A percentile compares a stretch with the other conserved stretches of the same genome.
phyloP scores from a whole-genome alignment of 1,140 invertebrate species.

The Zaprionus gabonicus region DNA sequence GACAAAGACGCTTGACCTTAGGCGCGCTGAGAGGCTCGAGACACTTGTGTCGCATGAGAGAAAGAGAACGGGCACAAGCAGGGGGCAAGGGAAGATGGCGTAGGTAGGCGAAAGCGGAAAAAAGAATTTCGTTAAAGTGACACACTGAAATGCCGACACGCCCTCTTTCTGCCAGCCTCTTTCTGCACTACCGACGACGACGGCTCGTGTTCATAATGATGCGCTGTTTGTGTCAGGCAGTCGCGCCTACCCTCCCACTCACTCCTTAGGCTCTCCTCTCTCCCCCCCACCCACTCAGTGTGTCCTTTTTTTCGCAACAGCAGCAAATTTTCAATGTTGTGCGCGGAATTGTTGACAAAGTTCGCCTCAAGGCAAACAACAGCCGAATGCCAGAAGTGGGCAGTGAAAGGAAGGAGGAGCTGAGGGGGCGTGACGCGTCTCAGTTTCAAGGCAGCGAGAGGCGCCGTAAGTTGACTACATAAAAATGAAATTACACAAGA shows the following conservation, averaged over 20 bases:
- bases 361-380: conserved; percentile 79
- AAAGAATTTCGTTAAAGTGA: conserved; percentile 68
- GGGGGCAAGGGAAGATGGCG: conserved; percentile 24
- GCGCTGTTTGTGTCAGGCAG: conserved; percentile 32
- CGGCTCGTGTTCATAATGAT: conserved; percentile 20
- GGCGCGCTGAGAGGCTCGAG: conserved; percentile 54
- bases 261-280: background rate
- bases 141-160: conserved; percentile 58
- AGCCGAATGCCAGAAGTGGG: conserved; percentile 18
- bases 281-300: background rate
- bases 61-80: background rate
- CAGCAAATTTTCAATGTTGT: conserved; percentile 78
- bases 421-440: conserved; percentile 21
- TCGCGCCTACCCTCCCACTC: background rate
- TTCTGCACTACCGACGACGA: background rate
- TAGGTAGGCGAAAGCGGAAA: conserved; percentile 13
- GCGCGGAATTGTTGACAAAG: conserved; percentile 81
- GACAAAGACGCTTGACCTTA: conserved; percentile 81
- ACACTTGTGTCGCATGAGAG: conserved; percentile 36
- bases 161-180: conserved; percentile 18
- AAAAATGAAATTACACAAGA: conserved; percentile 82
- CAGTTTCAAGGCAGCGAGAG: conserved; percentile 73
- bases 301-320: conserved; percentile 71
- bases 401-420: background rate
- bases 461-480: conserved; percentile 67